These are phyloP conservation scores for Elephas maximus DNA, from an alignment of 2,113 vertebrate species.

Conservation along the genomic window DNA sequence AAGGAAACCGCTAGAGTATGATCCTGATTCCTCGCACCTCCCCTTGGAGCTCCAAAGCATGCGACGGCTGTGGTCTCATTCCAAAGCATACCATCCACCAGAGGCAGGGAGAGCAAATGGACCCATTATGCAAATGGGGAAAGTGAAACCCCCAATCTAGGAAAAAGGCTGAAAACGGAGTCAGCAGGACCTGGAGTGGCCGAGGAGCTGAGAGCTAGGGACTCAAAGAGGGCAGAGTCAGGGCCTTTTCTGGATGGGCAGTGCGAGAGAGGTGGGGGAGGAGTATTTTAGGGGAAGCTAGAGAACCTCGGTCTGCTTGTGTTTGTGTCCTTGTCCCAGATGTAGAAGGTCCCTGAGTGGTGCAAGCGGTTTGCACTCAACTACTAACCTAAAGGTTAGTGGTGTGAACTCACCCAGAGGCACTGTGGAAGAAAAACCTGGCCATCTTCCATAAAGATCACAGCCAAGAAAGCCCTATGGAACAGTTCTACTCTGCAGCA, in stretches of 20 bases:
- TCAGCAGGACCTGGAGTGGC: neutral
- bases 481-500: neutral
- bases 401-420: neutral
- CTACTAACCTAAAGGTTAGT: neutral
- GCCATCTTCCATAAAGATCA: neutral
- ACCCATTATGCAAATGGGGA: neutral
- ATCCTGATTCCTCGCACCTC: neutral
- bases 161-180: neutral
- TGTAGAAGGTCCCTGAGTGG: neutral
- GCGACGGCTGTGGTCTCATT: neutral
- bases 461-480: neutral
- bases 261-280: neutral
- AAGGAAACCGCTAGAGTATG: slow-evolving; percentile 68
- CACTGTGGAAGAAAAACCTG: neutral
- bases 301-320: neutral
- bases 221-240: neutral
- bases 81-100: neutral
- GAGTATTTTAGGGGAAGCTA: neutral
- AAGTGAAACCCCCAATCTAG: neutral
- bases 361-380: neutral
- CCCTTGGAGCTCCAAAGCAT: slow-evolving; percentile 55
- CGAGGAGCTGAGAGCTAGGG: neutral
- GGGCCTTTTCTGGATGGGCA: neutral
- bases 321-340: neutral
- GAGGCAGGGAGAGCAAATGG: neutral